Evolutionary conservation across 2,113 vertebrate genomes (phyloP).

Genomic region (Phalacrocorax carbo): DNA sequence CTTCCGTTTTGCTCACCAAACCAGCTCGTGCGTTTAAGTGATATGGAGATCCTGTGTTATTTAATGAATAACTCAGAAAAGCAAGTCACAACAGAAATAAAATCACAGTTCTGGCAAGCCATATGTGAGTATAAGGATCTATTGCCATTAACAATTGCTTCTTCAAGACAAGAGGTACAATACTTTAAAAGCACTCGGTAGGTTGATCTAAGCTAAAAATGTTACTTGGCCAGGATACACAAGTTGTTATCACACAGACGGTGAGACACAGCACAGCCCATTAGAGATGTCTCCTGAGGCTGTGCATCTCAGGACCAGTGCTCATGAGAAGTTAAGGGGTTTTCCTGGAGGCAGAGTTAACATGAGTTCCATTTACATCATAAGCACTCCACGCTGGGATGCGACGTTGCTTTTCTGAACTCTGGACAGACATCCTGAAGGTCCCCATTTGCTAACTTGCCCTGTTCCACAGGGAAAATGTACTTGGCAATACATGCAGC

Average conservation of each 20-base stretch:
- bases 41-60: background rate
- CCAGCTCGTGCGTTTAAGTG: background rate
- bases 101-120: background rate
- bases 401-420: rapidly evolving
- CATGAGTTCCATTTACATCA: too few relatives aligned
- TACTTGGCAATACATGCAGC: background rate
- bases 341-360: background rate
- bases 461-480: background rate
- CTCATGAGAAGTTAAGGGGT: background rate
- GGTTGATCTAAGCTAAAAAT: background rate
- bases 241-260: rapidly evolving
- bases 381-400: rapidly evolving
- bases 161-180: background rate
- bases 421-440: background rate
- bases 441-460: background rate
- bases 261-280: rapidly evolving
- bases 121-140: background rate
- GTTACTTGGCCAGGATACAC: background rate
- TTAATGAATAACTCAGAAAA: background rate
- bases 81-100: background rate
- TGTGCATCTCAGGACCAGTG: rapidly evolving
- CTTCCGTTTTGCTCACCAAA: background rate
- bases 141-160: background rate
- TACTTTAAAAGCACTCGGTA: background rate
- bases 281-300: background rate